Evolutionary conservation across 2,113 vertebrate species (phyloP), one percentile per base, ranked within the genome.

Genomic region (Cervus canadensis): DNA sequence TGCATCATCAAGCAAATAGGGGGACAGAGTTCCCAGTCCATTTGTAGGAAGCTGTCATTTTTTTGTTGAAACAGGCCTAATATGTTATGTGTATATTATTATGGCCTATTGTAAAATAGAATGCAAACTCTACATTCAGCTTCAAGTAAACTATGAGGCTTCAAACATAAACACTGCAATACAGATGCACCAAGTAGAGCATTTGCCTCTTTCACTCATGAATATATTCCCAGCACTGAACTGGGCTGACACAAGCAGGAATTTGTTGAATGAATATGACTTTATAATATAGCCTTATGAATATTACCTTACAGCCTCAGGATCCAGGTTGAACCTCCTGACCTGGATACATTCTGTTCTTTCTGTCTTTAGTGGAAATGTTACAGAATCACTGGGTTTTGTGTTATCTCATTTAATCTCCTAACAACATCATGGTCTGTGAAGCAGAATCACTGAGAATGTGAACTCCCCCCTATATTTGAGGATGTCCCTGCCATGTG

Each of bases 21-120:
- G 15, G 28, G 43, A 33, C 16, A 21, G 74, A n/a, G 67, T 15
- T 0, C 56, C 11, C 8, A 3, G 67, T 33, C 56, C 78, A 3
- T 67, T 16, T 26, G 52, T 28, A 74, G 3, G 57, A 57, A 86
- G 45, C 30, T 9, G 3, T 36, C 5, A 11, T 21, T 71, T 71
- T 54, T 71, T 71, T 71, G n/a, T 11, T 15, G 56, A 67, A 91
- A 48, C 14, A 21, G 52, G 25, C 33, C 54, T 30, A 3, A 19
- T 4, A 10, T 50, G 21, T 57, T 21, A 36, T 2, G 2, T 33
- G 12, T 23, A 3, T 23, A 9, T 26, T 52, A 6, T 19, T n/a
- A 3, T 17, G 21, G 8, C 33, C 52, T 30, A 1, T 8, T 12
- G 26, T 19, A 23, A 40, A 52, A 26, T 2, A 14, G 0, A 40